A percentile compares a stretch with the other conserved stretches of the same genome.
phyloP scores from a whole-genome alignment of 2,888 invertebrate genomes.

The Noctua janthe region DNA sequence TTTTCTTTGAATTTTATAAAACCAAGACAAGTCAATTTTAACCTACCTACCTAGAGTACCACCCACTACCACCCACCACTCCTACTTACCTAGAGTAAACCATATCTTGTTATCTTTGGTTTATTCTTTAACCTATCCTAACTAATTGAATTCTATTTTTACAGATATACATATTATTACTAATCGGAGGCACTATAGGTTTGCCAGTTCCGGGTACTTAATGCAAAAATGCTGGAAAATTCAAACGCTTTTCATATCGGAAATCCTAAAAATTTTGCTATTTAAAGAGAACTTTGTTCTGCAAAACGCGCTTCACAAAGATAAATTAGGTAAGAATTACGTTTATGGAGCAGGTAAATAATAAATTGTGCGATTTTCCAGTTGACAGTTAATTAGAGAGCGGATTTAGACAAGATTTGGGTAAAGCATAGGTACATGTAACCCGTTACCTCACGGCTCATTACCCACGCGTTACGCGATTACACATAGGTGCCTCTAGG shows the following conservation, averaged over 20 bases:
- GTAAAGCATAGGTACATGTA: slow-evolving; percentile 20
- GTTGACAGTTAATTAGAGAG: slow-evolving; percentile 48
- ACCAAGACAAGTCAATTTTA: neutral
- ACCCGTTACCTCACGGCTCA: slow-evolving; percentile 20
- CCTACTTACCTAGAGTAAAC: too few relatives aligned
- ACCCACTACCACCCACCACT: too few relatives aligned
- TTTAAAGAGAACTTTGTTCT: slow-evolving; percentile 20
- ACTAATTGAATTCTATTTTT: neutral
- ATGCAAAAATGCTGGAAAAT: neutral
- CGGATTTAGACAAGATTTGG: slow-evolving; percentile 48
- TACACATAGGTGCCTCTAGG: neutral
- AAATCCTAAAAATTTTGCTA: neutral
- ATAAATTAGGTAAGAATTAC: slow-evolving; percentile 20
- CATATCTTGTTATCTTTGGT: neutral
- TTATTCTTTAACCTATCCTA: neutral
- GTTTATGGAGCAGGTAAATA: slow-evolving; percentile 24
- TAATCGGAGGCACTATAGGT: neutral
- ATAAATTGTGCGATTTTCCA: slow-evolving; percentile 42
- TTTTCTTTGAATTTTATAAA: too few relatives aligned
- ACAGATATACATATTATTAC: neutral
- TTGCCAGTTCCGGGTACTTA: neutral
- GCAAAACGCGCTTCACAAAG: slow-evolving; percentile 12
- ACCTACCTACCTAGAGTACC: too few relatives aligned
- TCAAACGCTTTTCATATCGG: neutral
- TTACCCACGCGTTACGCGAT: slow-evolving; percentile 25